Evolutionary conservation across 2,888 invertebrate species (phyloP).

Genomic region (Drosophila leonis): DNA sequence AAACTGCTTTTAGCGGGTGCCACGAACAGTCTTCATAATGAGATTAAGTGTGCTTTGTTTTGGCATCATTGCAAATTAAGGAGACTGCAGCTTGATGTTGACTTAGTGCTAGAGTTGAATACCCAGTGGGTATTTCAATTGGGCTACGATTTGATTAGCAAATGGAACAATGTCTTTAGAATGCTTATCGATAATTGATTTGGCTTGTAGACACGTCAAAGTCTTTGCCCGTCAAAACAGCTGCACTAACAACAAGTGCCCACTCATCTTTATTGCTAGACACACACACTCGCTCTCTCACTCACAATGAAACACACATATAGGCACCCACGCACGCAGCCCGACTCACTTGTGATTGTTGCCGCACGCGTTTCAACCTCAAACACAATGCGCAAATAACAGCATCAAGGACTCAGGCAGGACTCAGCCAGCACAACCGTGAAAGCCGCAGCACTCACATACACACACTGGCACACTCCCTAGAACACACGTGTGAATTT

Average conservation of each 20-base stretch:
- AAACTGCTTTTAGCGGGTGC: conserved; percentile 17
- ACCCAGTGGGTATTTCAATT: conserved; percentile 9
- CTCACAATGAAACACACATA: not conserved
- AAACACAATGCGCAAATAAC: conserved; percentile 52
- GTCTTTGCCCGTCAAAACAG: conserved; percentile 47
- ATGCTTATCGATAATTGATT: conserved; percentile 56
- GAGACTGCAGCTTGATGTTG: not conserved
- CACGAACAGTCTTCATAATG: conserved; percentile 28
- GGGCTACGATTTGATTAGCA: conserved; percentile 12
- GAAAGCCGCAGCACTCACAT: conserved; percentile 50
- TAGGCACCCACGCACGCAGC: conserved; percentile 4
- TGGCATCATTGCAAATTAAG: conserved; percentile 29
- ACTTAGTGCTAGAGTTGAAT: not conserved
- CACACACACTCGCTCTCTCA: conserved; percentile 26
- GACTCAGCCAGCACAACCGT: conserved; percentile 54
- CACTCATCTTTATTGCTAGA: conserved; percentile 73
- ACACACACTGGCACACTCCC: conserved; percentile 11
- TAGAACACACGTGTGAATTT: conserved; percentile 26
- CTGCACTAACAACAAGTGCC: conserved; percentile 69
- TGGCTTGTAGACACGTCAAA: conserved; percentile 42
- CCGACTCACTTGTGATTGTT: conserved; percentile 56
- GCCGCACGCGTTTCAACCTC: conserved; percentile 53
- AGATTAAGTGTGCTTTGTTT: conserved; percentile 28
- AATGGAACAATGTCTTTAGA: conserved; percentile 15
- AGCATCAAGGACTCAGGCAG: conserved; percentile 35